A percentile compares a stretch with the other conserved stretches of the same genome.
Evolutionary conservation across 1,140 invertebrate species (phyloP).

Genomic region (Apis cerana): DNA sequence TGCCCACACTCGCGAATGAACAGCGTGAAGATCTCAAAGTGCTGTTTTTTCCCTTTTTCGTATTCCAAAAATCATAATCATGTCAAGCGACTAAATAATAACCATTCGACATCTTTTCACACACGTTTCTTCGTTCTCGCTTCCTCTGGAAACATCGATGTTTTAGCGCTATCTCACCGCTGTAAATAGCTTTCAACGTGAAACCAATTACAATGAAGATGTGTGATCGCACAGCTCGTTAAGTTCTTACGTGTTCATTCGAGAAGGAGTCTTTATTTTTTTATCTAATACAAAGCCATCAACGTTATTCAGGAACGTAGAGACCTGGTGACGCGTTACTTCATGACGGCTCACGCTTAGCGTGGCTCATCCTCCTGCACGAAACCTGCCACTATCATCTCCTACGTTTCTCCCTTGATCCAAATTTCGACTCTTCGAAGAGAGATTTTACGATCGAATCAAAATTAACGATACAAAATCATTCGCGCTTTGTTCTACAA

Average conservation of each 20-base stretch:
- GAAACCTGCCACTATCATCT: conserved; percentile 63
- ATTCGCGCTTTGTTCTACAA: no score
- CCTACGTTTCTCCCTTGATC: conserved; percentile 34
- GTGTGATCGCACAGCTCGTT: conserved; percentile 4
- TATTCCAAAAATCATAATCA: background rate
- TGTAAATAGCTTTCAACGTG: conserved; percentile 45
- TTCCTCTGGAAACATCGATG: background rate
- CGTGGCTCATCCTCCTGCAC: conserved; percentile 68
- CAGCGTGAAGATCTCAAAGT: conserved; percentile 38
- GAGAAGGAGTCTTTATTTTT: conserved; percentile 5
- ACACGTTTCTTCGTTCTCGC: conserved; percentile 17
- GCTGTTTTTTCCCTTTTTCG: background rate
- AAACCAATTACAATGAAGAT: background rate
- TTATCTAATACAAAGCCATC: conserved; percentile 38
- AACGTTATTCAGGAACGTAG: conserved; percentile 63
- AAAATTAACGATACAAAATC: background rate
- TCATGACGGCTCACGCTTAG: conserved; percentile 61
- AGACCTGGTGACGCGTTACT: conserved; percentile 59
- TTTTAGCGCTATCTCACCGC: background rate
- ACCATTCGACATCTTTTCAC: background rate
- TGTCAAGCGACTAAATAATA: background rate
- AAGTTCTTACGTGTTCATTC: conserved; percentile 32
- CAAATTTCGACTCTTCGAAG: conserved; percentile 40
- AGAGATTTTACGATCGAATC: background rate
- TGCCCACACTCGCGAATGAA: conserved; percentile 55